Evolutionary conservation across 1,140 invertebrate genomes (phyloP).

Genomic region (Bradynema listronoti): DNA sequence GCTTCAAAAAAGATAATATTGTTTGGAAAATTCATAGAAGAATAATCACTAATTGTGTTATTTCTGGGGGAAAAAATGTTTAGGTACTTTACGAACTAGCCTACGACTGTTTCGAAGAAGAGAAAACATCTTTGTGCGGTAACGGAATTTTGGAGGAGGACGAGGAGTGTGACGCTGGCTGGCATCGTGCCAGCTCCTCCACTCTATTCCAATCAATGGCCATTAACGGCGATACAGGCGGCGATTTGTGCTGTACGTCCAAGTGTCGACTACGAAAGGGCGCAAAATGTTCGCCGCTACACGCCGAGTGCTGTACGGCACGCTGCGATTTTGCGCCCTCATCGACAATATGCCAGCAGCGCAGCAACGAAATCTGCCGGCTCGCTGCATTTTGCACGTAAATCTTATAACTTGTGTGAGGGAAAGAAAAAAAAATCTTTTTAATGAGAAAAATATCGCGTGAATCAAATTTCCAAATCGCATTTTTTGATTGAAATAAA

Average conservation of each 20-base stretch:
- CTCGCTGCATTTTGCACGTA: slow-evolving; percentile 35
- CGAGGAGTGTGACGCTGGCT: slow-evolving; percentile 40
- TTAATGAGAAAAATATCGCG: too few species aligned
- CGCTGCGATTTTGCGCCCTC: slow-evolving; percentile 19
- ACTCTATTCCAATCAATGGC: too few species aligned
- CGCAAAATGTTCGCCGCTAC: slow-evolving; percentile 32
- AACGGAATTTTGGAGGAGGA: slow-evolving; percentile 40
- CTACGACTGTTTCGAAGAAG: slow-evolving; percentile 38
- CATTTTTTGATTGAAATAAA: background rate
- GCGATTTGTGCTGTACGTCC: slow-evolving; percentile 34
- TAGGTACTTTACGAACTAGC: slow-evolving; percentile 32
- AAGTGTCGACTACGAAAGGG: slow-evolving; percentile 17
- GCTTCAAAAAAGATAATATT: too few species aligned
- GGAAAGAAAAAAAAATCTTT: too few species aligned
- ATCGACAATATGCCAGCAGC: slow-evolving; percentile 19
- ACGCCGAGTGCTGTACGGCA: slow-evolving; percentile 41
- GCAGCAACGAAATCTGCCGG: slow-evolving; percentile 34
- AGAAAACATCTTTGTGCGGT: slow-evolving; percentile 32
- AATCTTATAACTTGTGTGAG: background rate
- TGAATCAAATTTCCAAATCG: background rate
- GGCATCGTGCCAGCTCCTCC: too few species aligned
- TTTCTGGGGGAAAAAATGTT: background rate
- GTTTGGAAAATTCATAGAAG: too few species aligned
- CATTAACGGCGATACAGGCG: slow-evolving; percentile 1
- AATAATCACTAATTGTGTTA: background rate